Percentiles rank a stretch among this genome's conserved stretches.
These are phyloP conservation scores for Lamellibrachia satsuma DNA, from an alignment of 2,888 invertebrate species.

Conservation along the genomic window DNA sequence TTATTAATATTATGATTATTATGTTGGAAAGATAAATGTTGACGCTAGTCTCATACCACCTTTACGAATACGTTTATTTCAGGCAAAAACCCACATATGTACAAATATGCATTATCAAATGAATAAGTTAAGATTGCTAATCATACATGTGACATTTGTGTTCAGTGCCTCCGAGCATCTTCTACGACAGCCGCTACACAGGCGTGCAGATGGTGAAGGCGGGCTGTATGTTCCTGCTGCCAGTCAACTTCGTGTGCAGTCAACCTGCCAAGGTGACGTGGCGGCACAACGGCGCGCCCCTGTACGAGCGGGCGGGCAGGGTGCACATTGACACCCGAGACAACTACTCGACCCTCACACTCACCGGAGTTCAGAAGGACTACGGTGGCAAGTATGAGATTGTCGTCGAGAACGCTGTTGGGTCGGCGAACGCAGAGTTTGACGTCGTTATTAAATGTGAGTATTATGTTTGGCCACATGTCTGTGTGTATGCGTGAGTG, in stretches of 20 bases:
- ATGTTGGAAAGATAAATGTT: no score
- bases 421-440: conserved; percentile 40
- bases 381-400: conserved; percentile 48
- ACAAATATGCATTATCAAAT: not conserved
- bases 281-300: conserved; percentile 44
- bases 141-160: not conserved
- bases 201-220: conserved; percentile 40
- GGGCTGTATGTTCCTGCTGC: conserved; percentile 41
- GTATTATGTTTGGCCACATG: conserved; percentile 9
- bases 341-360: conserved; percentile 42
- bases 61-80: not conserved
- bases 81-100: no score
- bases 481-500: not conserved
- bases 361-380: conserved; percentile 39
- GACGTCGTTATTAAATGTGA: conserved; percentile 44
- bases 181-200: conserved; percentile 36
- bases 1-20: no score
- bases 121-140: not conserved
- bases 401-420: conserved; percentile 45
- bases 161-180: conserved; percentile 41
- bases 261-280: conserved; percentile 66
- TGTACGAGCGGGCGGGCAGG: conserved; percentile 38
- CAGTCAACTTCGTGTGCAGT: conserved; percentile 55
- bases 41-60: not conserved
- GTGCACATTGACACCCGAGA: conserved; percentile 42